These are phyloP conservation scores for Dexiosoma caninum DNA, from an alignment of 2,888 invertebrate genomes.

Conservation along the genomic window DNA sequence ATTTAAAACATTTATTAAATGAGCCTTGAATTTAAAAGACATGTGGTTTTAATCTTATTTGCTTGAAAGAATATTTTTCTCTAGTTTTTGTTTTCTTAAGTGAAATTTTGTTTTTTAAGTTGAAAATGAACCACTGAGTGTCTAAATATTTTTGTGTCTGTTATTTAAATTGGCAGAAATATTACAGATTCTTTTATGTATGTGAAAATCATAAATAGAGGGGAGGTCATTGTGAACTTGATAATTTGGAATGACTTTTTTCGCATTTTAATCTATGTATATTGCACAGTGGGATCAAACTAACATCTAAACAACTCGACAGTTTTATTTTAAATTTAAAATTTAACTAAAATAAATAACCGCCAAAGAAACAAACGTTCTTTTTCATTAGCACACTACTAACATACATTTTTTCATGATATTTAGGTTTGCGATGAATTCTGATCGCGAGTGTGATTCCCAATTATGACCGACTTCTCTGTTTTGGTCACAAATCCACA, in stretches of 20 bases:
- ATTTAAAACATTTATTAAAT: slow-evolving; percentile 4
- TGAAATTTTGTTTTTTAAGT: slow-evolving; percentile 24
- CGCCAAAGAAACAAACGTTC: no score
- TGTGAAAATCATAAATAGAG: neutral
- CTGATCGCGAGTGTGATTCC: no score
- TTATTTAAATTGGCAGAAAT: slow-evolving; percentile 48
- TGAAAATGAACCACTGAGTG: slow-evolving; percentile 31
- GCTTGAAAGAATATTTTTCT: neutral
- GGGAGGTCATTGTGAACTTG: slow-evolving; percentile 13
- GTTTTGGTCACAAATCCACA: no score
- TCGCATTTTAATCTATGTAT: neutral
- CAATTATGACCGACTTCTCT: no score
- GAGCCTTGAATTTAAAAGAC: slow-evolving; percentile 24
- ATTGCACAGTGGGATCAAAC: neutral
- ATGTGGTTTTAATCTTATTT: slow-evolving; percentile 23
- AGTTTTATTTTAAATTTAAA: no score
- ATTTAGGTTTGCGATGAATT: no score
- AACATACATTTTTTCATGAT: no score
- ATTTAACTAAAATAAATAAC: no score
- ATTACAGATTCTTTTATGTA: neutral
- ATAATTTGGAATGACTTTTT: slow-evolving; percentile 1
- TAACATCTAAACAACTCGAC: no score
- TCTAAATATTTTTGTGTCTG: slow-evolving; percentile 40
- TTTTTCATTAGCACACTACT: no score
- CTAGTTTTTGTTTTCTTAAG: neutral